Evolutionary conservation across 2,113 vertebrate genomes (phyloP).

Genomic region (Promerops cafer): DNA sequence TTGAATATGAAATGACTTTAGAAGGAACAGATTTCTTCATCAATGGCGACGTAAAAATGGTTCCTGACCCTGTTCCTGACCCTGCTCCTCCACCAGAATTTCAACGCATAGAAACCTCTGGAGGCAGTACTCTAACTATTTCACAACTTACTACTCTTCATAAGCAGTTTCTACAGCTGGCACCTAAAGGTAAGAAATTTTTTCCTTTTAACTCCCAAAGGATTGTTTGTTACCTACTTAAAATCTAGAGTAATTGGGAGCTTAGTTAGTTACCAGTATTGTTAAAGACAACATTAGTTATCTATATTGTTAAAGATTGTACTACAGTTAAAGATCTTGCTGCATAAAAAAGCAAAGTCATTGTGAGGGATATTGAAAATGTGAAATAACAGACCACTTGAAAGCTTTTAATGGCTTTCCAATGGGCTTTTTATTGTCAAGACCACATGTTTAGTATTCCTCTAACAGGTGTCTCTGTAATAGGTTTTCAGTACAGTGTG

Average conservation of each 20-base stretch:
- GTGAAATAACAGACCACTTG: background rate
- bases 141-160: slow-evolving; percentile 77
- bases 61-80: slow-evolving; percentile 59
- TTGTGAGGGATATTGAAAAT: background rate
- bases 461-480: background rate
- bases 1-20: slow-evolving; percentile 79
- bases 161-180: slow-evolving; percentile 73
- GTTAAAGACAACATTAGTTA: background rate
- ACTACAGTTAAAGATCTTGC: background rate
- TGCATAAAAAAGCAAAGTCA: background rate
- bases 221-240: background rate
- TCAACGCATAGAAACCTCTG: slow-evolving; percentile 65
- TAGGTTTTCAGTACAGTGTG: background rate
- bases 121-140: slow-evolving; percentile 67
- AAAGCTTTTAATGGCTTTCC: background rate
- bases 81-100: slow-evolving; percentile 37
- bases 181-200: slow-evolving; percentile 79
- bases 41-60: slow-evolving; percentile 71
- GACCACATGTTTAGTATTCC: background rate
- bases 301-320: background rate
- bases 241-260: background rate
- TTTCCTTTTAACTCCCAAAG: background rate
- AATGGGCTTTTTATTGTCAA: background rate
- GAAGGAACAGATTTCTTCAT: slow-evolving; percentile 79
- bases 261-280: background rate